These are phyloP conservation scores for Catharus bicknelli DNA, from an alignment of 2,113 vertebrate genomes.

Conservation along the genomic window DNA sequence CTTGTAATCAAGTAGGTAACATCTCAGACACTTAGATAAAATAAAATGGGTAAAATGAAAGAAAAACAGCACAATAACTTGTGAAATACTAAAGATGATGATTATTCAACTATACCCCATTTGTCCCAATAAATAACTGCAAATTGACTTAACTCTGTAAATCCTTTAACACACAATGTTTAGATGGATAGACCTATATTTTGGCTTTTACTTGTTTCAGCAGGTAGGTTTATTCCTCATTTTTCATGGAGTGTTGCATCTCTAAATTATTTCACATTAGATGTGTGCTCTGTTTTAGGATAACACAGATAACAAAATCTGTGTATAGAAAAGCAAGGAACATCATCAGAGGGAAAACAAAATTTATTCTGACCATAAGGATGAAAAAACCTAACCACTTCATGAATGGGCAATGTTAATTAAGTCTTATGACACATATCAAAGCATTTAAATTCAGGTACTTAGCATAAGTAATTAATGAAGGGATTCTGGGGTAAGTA, in stretches of 20 bases:
- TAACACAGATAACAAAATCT: background rate
- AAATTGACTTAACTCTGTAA: background rate
- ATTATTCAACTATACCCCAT: background rate
- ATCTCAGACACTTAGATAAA: background rate
- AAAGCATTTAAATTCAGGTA: background rate
- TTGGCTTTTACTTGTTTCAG: background rate
- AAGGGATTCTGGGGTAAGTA: background rate
- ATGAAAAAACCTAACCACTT: background rate
- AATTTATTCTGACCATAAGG: background rate
- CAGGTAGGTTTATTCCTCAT: background rate
- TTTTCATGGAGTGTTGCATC: background rate
- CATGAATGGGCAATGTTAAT: background rate
- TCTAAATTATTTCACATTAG: background rate
- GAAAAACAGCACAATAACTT: background rate
- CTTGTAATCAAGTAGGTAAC: background rate
- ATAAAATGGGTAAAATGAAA: background rate
- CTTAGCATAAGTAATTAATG: background rate
- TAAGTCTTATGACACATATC: background rate
- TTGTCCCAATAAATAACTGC: background rate
- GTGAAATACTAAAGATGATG: background rate
- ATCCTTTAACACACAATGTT: background rate
- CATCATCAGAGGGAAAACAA: background rate
- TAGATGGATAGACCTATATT: background rate
- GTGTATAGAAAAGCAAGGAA: background rate
- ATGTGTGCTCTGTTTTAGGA: background rate